Conservation (phyloP, 2,888 invertebrate species). For the Melinopterus prodromus region DNA sequence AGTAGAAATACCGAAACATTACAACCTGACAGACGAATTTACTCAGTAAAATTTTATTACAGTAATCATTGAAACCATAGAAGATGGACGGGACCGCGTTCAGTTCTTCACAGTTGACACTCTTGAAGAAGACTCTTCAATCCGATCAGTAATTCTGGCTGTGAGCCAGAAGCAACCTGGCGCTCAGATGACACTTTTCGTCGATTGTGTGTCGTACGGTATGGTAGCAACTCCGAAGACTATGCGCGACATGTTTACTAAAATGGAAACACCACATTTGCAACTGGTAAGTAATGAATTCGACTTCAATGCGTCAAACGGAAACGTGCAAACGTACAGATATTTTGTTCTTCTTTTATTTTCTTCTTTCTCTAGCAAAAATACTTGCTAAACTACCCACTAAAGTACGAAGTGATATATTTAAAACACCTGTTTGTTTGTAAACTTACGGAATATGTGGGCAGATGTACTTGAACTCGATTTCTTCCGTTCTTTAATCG, state of each 20-base stretch:
- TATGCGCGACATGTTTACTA: constrained; percentile 66
- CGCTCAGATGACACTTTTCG: constrained; percentile 69
- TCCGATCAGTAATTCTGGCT: constrained; percentile 66
- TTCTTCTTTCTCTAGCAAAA: too few species aligned
- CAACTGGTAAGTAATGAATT: constrained; percentile 64
- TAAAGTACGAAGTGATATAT: not conserved
- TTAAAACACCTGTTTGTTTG: not conserved
- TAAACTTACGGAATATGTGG: not conserved
- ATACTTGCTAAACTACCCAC: not conserved
- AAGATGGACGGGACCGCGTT: constrained; percentile 66
- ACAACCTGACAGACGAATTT: not conserved
- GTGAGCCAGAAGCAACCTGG: constrained; percentile 66
- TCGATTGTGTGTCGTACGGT: constrained; percentile 72
- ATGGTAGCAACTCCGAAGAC: constrained; percentile 68
- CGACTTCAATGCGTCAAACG: not conserved
- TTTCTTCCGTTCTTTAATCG: not conserved
- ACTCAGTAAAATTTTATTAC: constrained; percentile 30
- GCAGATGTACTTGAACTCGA: constrained; percentile 4
- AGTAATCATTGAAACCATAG: constrained; percentile 74
- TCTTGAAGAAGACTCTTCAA: constrained; percentile 63
- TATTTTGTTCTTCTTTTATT: too few species aligned
- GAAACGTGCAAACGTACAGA: not conserved
- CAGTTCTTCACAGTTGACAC: constrained; percentile 71
- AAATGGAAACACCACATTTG: constrained; percentile 64
- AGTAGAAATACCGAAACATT: too few species aligned